phyloP scores from a whole-genome alignment of 2,888 invertebrate species.

The Serrognathus titanus region DNA sequence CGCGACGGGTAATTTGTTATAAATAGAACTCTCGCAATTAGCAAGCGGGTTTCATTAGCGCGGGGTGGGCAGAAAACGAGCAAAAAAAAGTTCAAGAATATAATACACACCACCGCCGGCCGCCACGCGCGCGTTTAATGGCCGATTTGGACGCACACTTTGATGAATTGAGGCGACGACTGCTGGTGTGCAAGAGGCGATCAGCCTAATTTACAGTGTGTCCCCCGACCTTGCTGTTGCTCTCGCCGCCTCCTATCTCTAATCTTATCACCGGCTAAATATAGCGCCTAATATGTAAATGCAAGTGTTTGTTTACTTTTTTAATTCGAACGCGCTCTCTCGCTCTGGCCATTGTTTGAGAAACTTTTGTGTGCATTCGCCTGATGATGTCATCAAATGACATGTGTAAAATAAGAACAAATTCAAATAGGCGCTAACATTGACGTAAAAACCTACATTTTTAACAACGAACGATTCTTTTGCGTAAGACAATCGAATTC shows the following conservation, averaged over 20 bases:
- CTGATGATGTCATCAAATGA: too few relatives aligned
- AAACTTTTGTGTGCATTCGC: too few relatives aligned
- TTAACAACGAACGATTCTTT: too few relatives aligned
- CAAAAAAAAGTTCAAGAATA: not conserved
- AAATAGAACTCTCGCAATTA: constrained; percentile 5
- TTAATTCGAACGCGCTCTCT: not conserved
- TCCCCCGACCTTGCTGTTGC: constrained; percentile 35
- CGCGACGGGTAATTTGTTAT: not conserved
- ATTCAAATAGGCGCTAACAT: too few relatives aligned
- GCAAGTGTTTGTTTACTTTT: constrained; percentile 8
- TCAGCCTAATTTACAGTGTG: constrained; percentile 14
- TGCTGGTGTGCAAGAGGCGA: constrained; percentile 6
- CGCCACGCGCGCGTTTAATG: too few relatives aligned
- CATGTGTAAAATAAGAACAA: too few relatives aligned
- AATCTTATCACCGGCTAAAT: constrained; percentile 44
- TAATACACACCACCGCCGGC: too few relatives aligned
- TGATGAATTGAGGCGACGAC: constrained; percentile 5
- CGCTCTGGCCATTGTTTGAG: too few relatives aligned
- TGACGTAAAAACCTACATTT: too few relatives aligned
- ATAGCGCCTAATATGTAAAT: constrained; percentile 23
- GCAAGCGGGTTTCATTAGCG: constrained; percentile 6
- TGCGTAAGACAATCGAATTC: too few relatives aligned
- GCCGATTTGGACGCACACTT: not conserved
- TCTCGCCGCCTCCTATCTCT: constrained; percentile 13
- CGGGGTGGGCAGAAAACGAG: not conserved